These are phyloP conservation scores for Ellobium chinense DNA, from an alignment of 2,888 invertebrate genomes.

Conservation along the genomic window DNA sequence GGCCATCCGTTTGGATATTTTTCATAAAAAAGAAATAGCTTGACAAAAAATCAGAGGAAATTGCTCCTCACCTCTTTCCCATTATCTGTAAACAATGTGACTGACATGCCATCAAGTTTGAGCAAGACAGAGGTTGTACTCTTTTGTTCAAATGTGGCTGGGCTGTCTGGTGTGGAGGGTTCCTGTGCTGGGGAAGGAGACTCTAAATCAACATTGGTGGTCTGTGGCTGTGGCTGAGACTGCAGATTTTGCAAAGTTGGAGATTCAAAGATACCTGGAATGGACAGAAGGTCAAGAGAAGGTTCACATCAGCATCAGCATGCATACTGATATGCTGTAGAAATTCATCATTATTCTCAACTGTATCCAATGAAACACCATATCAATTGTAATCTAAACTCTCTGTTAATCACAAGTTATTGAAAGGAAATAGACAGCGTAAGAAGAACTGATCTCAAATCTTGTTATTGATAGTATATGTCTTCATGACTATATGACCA, in stretches of 20 bases:
- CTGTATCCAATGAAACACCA: too few relatives aligned
- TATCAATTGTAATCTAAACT: too few relatives aligned
- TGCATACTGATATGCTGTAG: background rate
- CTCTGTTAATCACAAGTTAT: too few relatives aligned
- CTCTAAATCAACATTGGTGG: slow-evolving; percentile 47
- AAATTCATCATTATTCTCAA: background rate
- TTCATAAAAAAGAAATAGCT: too few relatives aligned
- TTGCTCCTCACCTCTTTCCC: slow-evolving; percentile 49
- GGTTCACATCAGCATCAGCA: too few relatives aligned
- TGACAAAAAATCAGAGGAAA: too few relatives aligned
- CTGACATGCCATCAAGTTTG: slow-evolving; percentile 65
- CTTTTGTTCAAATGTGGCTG: slow-evolving; percentile 53
- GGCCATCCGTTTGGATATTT: too few relatives aligned
- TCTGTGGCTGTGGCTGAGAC: slow-evolving; percentile 20
- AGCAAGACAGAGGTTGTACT: slow-evolving; percentile 59
- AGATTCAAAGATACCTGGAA: slow-evolving; percentile 54
- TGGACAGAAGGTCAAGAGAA: too few relatives aligned
- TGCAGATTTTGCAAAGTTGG: slow-evolving; percentile 55
- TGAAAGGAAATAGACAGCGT: too few relatives aligned
- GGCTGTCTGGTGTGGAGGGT: slow-evolving; percentile 27
- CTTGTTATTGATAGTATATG: too few relatives aligned
- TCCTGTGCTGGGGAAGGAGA: slow-evolving; percentile 46
- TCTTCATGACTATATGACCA: too few relatives aligned
- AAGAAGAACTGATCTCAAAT: too few relatives aligned
- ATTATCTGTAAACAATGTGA: slow-evolving; percentile 62